Evolutionary conservation across 1,140 invertebrate species (phyloP), one percentile per base, ranked within the genome.

Genomic region (Euwallacea similis): DNA sequence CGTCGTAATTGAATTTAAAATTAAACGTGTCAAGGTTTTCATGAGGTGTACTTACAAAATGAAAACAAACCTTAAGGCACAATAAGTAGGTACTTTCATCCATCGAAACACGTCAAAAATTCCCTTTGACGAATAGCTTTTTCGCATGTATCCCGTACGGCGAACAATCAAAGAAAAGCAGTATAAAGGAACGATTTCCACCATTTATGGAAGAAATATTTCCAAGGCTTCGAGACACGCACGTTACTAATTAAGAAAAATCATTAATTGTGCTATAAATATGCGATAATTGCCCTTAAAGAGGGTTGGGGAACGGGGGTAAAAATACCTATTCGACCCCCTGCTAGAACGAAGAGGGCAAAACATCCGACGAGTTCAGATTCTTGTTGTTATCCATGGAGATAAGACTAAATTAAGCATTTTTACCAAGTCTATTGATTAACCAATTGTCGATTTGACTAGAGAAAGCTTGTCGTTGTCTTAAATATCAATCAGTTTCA

Each of bases 221-320:
- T 74, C 73, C 75, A 76, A 73, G 72, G 76, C 61, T 64, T 66
- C 43, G 44, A 61, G 60, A 66, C 73, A 75, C 74, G 76, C 76
- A 78, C 74, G 74, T 75, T 76, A 73, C 75, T 75, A 78, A 78
- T 78, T 78, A 78, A 76, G 75, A 78, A 78, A 78, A 78, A 76
- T 78, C 76, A 75, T 78, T 78, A 78, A 76, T 78, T 76, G 58
- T 63, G 69, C 74, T 73, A 76, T 76, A 75, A 76, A 76, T 75
- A 75, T 69, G 66, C 63, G 66, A 73, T 76, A 72, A 73, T 73
- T 72, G 70, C 69, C 67, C 62, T 69, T 73, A 69, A 68, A 67
- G 46, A 10, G 46, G 46, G 46, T 13, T 50, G 46, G 46, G 9
- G 54, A 10, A 8, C 54, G 8, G 11, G 54, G 16, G 54, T n/a